Evolutionary conservation across 1,140 invertebrate genomes (phyloP), one percentile per base, ranked within the genome.

Genomic region (Propsilocerus akamusi): DNA sequence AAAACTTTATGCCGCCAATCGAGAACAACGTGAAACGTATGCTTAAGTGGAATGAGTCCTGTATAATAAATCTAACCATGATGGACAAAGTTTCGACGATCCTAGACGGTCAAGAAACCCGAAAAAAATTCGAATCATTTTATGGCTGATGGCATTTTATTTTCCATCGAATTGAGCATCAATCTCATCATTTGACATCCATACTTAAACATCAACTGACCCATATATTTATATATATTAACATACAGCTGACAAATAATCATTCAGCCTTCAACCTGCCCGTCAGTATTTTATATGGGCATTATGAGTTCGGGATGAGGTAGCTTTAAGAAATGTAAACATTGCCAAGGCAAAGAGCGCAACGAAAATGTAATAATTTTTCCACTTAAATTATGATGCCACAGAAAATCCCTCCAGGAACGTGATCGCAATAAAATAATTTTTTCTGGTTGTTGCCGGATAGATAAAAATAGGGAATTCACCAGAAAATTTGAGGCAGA

Each of bases 351-450:
- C 34, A 41, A 10, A n/a, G n/a, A n/a, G n/a, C n/a, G 34, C 34
- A 41, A 41, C 34, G 34, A 41, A 41, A 41, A 41, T 41, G 34
- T 41, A 41, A 41, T 41, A 41, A 41, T 41, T 41, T 41, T 41
- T 41, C 34, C 34, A 41, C 34, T 41, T 41, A 41, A 41, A 41
- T 20, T 41, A 41, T 41, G 34, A 41, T 41, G 22, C 34, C 34
- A 20, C 8, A 41, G 34, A 41, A 41, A 41, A 41, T 41, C 34
- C 34, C 34, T 41, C 14, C 34, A 20, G 34, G 22, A 41, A 41
- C 34, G 34, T 41, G 34, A 41, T 41, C 34, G 17, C 34, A 41
- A 41, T 41, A 41, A 20, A 17, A n/a, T n/a, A n/a, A n/a, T n/a
- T n/a, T n/a, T n/a, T n/a, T n/a, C n/a, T n/a, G n/a, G n/a, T n/a